Evolutionary conservation across 2,888 invertebrate species (phyloP).

Genomic region (Operophtera brumata): DNA sequence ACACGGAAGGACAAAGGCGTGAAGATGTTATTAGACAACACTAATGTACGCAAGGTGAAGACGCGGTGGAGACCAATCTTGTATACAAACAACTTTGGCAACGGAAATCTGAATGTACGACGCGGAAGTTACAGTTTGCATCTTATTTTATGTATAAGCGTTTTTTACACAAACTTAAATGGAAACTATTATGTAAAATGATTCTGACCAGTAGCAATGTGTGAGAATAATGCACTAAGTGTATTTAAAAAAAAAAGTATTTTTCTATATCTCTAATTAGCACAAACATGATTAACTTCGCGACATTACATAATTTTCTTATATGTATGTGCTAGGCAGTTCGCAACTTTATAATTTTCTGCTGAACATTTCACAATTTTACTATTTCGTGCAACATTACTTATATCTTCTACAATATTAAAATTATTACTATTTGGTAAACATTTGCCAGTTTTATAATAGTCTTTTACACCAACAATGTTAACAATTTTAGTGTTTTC

Average conservation of each 20-base stretch:
- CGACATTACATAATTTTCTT: no score
- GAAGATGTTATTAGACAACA: not conserved
- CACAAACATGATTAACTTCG: no score
- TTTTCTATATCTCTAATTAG: no score
- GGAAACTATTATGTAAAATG: no score
- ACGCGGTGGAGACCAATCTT: not conserved
- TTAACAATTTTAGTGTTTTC: not conserved
- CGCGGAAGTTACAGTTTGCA: not conserved
- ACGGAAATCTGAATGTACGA: not conserved
- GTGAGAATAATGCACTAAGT: no score
- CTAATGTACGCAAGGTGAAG: conserved; percentile 9
- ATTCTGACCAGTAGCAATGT: no score
- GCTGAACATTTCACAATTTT: no score
- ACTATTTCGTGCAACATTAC: no score
- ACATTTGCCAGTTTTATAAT: not conserved
- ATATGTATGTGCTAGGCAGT: no score
- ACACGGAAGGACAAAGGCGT: not conserved
- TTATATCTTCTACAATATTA: not conserved
- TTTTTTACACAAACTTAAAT: no score
- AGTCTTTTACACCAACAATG: not conserved
- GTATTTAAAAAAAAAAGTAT: no score
- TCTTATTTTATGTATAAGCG: not conserved
- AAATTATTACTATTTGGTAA: not conserved
- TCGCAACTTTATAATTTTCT: no score
- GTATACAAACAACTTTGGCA: not conserved